Conservation (phyloP, 1,140 invertebrate species). For the Stratiolaelaps scimitus region DNA sequence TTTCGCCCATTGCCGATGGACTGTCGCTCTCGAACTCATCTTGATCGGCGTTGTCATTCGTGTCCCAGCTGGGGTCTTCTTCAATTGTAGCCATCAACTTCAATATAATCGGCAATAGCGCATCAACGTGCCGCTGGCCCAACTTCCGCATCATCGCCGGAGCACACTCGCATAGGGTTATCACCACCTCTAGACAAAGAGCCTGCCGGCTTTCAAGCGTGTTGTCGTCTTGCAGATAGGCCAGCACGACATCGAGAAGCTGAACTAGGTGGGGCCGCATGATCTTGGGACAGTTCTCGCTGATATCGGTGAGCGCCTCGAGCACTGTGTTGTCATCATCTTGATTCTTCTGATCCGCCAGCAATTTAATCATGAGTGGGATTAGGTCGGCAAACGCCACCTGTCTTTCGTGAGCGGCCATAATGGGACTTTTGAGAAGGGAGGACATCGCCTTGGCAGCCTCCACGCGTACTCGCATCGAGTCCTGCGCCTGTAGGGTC, state of each 20-base stretch:
- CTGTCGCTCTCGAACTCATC: conserved; percentile 60
- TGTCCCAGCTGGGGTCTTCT: conserved; percentile 73
- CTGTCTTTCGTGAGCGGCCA: conserved; percentile 48
- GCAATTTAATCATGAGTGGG: conserved; percentile 53
- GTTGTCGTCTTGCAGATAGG: conserved; percentile 58
- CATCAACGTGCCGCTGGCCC: conserved; percentile 57
- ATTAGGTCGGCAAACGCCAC: conserved; percentile 74
- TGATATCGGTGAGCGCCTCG: conserved; percentile 81
- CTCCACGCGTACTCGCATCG: conserved; percentile 8
- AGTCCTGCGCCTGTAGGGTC: not conserved
- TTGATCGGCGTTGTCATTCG: conserved; percentile 58
- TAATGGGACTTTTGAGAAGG: not conserved
- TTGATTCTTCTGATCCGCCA: conserved; percentile 58
- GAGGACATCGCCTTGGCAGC: conserved; percentile 29
- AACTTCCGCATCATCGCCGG: conserved; percentile 88
- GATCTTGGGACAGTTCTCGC: conserved; percentile 82
- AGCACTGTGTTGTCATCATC: conserved; percentile 72
- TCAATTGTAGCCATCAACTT: conserved; percentile 96
- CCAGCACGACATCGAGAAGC: conserved; percentile 83
- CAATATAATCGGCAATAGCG: conserved; percentile 64
- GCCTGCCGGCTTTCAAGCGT: conserved; percentile 74
- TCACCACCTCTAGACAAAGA: conserved; percentile 79
- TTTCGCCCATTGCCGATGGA: conserved; percentile 87
- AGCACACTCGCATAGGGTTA: conserved; percentile 84
- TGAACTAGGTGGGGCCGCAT: conserved; percentile 66